Percentiles rank a stretch among this genome's conserved stretches.
Evolutionary conservation across 2,888 invertebrate genomes (phyloP).

Genomic region (Drosophila stalkeri): DNA sequence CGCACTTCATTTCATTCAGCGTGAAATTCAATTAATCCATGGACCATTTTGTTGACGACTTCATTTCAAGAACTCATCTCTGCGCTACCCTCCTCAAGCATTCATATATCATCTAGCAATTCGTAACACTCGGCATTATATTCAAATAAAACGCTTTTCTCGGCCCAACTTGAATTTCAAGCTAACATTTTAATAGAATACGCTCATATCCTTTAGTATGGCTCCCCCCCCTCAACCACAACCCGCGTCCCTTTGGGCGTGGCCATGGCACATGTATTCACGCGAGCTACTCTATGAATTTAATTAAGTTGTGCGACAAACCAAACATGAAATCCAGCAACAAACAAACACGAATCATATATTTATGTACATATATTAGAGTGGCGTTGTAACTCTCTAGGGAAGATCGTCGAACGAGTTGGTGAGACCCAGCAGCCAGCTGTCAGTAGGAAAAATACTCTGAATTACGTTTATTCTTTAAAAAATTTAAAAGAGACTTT

Average conservation of each 20-base stretch:
- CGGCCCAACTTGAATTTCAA: conserved; percentile 25
- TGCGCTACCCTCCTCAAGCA: conserved; percentile 22
- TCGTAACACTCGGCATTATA: conserved; percentile 79
- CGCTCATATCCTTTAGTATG: conserved; percentile 20
- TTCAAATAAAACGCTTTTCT: conserved; percentile 73
- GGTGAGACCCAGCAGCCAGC: not conserved
- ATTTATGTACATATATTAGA: conserved; percentile 20
- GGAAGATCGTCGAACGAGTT: not conserved
- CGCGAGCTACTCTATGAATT: conserved; percentile 62
- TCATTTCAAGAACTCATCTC: conserved; percentile 55
- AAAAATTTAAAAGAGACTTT: not conserved
- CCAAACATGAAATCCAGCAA: conserved; percentile 42
- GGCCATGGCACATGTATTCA: conserved; percentile 35
- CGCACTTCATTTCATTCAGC: conserved; percentile 74
- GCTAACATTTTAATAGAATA: conserved; percentile 25
- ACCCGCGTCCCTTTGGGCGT: conserved; percentile 40
- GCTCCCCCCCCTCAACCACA: not conserved
- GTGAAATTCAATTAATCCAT: conserved; percentile 83
- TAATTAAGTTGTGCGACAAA: conserved; percentile 74
- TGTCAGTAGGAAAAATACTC: not conserved
- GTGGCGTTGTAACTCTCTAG: no score
- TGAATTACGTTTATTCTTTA: not conserved
- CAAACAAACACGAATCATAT: conserved; percentile 40
- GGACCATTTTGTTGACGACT: conserved; percentile 78
- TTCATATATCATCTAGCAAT: conserved; percentile 65